Conservation (phyloP, 2,797 vertebrate genomes). For the Meriones psammophilus region DNA sequence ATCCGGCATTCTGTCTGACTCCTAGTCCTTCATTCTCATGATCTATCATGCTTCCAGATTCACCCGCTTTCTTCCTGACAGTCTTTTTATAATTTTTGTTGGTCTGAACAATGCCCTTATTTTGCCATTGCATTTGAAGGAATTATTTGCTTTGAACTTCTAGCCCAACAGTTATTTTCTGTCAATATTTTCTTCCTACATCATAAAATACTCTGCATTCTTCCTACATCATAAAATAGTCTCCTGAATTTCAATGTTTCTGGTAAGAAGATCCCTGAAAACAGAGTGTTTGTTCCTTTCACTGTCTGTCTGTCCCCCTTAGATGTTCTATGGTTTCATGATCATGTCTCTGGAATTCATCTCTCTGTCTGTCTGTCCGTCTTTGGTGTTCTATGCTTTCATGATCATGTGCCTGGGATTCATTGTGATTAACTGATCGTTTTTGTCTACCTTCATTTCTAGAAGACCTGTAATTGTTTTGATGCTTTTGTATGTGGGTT, state of each 20-base stretch:
- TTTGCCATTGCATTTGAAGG: slow-evolving; percentile 2
- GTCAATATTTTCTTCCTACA: not conserved
- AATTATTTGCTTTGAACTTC: not conserved
- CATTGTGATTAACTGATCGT: not conserved
- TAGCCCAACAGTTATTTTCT: slow-evolving; percentile 5
- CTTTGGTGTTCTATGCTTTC: not conserved
- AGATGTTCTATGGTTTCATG: not conserved
- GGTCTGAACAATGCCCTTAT: not conserved
- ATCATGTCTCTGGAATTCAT: not conserved
- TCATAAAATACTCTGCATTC: not conserved
- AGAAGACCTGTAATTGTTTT: not conserved
- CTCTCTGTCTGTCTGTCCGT: not conserved
- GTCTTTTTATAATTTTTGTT: not conserved
- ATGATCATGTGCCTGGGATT: not conserved
- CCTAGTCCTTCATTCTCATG: not conserved
- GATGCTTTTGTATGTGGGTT: not conserved
- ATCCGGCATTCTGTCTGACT: no score
- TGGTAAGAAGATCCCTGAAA: not conserved
- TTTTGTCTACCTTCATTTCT: not conserved
- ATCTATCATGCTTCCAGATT: not conserved
- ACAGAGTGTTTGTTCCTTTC: not conserved
- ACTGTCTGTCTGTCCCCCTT: not conserved
- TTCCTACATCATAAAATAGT: not conserved
- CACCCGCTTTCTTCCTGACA: not conserved
- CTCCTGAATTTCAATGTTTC: not conserved